Evolutionary conservation across 2,797 vertebrate genomes (phyloP), one percentile per base, ranked within the genome.

Genomic region (Diceros bicornis): DNA sequence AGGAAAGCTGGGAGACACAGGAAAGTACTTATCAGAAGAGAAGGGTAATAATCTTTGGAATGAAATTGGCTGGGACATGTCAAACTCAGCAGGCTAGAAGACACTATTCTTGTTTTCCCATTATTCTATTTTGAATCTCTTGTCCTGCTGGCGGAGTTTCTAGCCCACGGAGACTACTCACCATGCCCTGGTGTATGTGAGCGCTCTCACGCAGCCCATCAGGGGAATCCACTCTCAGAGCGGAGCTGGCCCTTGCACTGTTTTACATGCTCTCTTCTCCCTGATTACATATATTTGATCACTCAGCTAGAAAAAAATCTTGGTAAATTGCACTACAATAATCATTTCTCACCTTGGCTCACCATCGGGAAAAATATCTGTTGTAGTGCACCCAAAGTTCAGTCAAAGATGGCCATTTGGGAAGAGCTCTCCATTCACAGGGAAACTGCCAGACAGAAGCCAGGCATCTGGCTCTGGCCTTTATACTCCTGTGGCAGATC

Each of bases 231-330:
- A 37, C 55, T 64, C 32, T 59, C 62, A 32, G 74, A 2, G 77
- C 34, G 7, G 27, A 4, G 23, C 0, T n/a, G 92, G 74, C 55
- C 52, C 64, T 57, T 32, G 18, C 14, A 18, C 77, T 44, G 37
- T 50, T 32, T 75, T 47, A 88, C 23, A 37, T 37, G 71, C 47
- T 86, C 68, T 91, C 62, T 74, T 94, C 52, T 83, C 62, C 62
- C 78, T 94, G 75, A 92, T 95, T 61, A 75, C 82, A 93, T 57
- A 52, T 57, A 82, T 85, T 91, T 89, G 94, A 95, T 97, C 95
- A 91, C 29, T 79, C 29, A 14, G 81, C 92, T 97, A 86, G 95
- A 88, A 97, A 93, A 87, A 89, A 62, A 23, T 86, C 93, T 95
- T 96, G 92, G 81, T 85, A 96, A 94, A 96, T 47, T 52, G 78